These are phyloP conservation scores for Cherax destructor DNA, from an alignment of 1,140 invertebrate genomes.

Conservation along the genomic window DNA sequence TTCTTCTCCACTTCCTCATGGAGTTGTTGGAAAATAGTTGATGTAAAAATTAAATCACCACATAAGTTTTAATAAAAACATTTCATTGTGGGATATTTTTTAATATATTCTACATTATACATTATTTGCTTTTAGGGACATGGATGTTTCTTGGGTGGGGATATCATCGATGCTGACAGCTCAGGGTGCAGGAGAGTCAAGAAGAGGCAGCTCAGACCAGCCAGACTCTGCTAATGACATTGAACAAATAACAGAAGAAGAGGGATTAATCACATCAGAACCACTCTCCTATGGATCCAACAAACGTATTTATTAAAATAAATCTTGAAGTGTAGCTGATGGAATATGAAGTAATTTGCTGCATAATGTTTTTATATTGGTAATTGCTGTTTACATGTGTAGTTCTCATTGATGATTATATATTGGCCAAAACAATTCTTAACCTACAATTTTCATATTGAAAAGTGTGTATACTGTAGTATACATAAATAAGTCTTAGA, in stretches of 20 bases:
- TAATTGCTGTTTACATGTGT: neutral
- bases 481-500: neutral
- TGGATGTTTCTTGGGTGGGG: slow-evolving; percentile 50
- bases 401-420: neutral
- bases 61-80: too few species aligned
- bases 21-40: too few species aligned
- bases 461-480: neutral
- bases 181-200: neutral
- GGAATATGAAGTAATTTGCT: neutral
- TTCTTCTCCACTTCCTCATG: too few species aligned
- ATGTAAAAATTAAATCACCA: too few species aligned
- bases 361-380: neutral
- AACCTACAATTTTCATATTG: neutral
- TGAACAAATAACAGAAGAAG: slow-evolving; percentile 28
- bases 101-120: neutral
- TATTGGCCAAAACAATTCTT: neutral
- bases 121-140: slow-evolving; percentile 40
- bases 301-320: slow-evolving; percentile 46
- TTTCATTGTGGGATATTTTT: too few species aligned
- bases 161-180: slow-evolving; percentile 51
- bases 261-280: slow-evolving; percentile 58
- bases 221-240: slow-evolving; percentile 9
- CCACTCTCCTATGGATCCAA: slow-evolving; percentile 59
- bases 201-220: neutral
- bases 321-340: neutral